Base-by-base conservation (phyloP, 2,113 vertebrate genomes). In the Pomatostomus ruficeps region DNA sequence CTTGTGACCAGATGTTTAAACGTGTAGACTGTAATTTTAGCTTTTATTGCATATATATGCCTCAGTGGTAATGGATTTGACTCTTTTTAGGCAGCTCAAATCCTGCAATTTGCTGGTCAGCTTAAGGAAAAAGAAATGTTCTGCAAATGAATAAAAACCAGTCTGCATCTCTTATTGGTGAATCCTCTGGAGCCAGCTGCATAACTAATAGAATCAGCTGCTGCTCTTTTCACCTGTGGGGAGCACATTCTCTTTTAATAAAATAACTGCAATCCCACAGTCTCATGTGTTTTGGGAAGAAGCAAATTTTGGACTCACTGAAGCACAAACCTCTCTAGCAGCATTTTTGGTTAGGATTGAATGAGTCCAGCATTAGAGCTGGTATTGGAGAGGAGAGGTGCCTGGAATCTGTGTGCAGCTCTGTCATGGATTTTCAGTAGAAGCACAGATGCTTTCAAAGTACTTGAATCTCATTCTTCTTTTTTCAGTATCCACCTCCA, bases 1-100 rank as follows among this genome's bases (percentile, higher is more conserved):
- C 68, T 88, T 92, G 72, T 93, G 94, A 96, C 91, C 95, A 97
- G 95, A 94, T 96, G 91, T 95, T 97, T 92, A 89, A 94, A 90
- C 58, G 91, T 45, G 67, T 89, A 93, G 57, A 89, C 61, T 76
- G 80, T 88, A 95, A 96, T 97, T 96, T 94, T 88, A 94, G 84
- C 68, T 89, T 94, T 95, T 85, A 91, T 81, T 88, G 77, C 54
- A 82, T 79, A 31, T 84, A 33, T 90, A 70, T 93, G 88, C 70
- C 65, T 97, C 89, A 77, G 38, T 81, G 71, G 62, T 88, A 94
- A 95, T 89, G 65, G 80, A 84, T 90, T 92, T 89, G 85, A 91
- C 67, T 88, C 61, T 63, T 94, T 89, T 85, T 63, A 92, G 71
- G 74, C 54, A 68, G 73, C 81, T 84, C 52, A 91, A 96, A 96